Conservation (phyloP, 2,113 vertebrate genomes). For the Anser brachyrhynchus region DNA sequence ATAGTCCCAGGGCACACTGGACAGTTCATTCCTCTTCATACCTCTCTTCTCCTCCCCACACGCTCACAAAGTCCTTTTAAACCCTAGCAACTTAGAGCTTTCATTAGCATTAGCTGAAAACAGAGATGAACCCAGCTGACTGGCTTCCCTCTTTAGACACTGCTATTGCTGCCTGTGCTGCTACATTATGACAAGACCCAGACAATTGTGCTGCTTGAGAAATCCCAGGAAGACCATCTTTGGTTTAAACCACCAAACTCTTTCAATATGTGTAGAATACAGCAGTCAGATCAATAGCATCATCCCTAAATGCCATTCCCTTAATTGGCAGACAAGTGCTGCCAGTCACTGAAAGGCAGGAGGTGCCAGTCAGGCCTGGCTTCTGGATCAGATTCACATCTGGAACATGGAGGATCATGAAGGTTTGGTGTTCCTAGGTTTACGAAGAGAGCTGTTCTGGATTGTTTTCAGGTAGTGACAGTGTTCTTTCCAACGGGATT, state of each 20-base stretch:
- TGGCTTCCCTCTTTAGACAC: neutral
- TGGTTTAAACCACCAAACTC: slow-evolving; percentile 7
- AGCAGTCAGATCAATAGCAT: slow-evolving; percentile 5
- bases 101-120: neutral
- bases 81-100: neutral
- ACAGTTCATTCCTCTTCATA: neutral
- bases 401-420: neutral
- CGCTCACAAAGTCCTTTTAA: neutral
- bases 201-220: neutral
- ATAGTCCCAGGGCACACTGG: neutral
- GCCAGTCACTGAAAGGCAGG: neutral
- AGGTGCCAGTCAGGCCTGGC: neutral
- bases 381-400: slow-evolving; percentile 8
- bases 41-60: neutral
- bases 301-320: neutral
- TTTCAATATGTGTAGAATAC: neutral
- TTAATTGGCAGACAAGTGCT: slow-evolving; percentile 8
- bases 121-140: neutral
- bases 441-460: slow-evolving; percentile 23
- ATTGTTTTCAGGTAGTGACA: neutral
- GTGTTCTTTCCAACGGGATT: neutral
- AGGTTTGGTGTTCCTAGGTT: slow-evolving; percentile 3
- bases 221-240: neutral
- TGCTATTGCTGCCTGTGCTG: neutral
- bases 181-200: neutral